Conservation (phyloP, 2,113 vertebrate species). For the Telmatochromis brichardi region DNA sequence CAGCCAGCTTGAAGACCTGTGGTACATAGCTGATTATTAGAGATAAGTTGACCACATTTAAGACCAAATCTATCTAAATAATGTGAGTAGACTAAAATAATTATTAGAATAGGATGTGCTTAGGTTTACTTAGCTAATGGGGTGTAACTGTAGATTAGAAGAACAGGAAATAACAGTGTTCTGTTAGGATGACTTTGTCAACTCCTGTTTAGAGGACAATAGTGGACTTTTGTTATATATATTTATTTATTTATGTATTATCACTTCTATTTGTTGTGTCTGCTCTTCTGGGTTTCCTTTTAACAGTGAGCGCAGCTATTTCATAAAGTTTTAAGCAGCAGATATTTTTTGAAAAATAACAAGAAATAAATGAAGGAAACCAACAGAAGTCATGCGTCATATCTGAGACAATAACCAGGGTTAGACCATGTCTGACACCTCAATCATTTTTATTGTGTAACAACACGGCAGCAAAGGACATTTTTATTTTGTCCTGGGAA, state of each 20-base stretch:
- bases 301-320: background rate
- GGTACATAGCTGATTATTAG: background rate
- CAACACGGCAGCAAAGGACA: background rate
- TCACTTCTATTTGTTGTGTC: background rate
- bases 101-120: too few species aligned
- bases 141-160: too few species aligned
- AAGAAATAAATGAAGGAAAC: background rate
- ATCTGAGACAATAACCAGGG: background rate
- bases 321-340: background rate
- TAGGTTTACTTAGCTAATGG: too few species aligned
- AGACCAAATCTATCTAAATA: background rate
- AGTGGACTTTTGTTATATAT: background rate
- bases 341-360: background rate
- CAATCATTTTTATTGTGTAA: background rate
- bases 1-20: background rate
- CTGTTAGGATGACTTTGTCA: too few species aligned
- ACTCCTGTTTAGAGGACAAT: too few species aligned
- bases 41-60: background rate
- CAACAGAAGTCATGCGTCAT: background rate
- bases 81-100: too few species aligned
- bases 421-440: background rate
- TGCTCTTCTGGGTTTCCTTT: background rate
- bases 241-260: background rate
- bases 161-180: too few species aligned
- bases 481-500: background rate